Evolutionary conservation across 2,888 invertebrate genomes (phyloP).

Genomic region (Metacarcinus magister): DNA sequence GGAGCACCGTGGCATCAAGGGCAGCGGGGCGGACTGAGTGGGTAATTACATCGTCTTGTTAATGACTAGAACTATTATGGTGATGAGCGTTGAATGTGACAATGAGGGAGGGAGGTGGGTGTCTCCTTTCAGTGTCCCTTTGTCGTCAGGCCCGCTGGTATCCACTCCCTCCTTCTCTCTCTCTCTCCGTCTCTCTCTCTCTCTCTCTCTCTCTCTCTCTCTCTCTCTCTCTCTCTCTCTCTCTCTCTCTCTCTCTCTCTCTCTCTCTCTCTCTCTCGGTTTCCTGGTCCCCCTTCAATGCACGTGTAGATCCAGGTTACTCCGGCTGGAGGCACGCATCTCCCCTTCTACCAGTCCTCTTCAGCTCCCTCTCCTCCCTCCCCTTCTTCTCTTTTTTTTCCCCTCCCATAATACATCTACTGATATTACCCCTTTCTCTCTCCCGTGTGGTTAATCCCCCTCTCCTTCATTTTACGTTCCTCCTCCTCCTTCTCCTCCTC

Average conservation of each 20-base stretch:
- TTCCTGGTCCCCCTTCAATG: not conserved
- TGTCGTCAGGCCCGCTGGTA: not conserved
- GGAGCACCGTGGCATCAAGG: too few species aligned
- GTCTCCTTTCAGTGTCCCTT: slow-evolving; percentile 43
- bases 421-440: not conserved
- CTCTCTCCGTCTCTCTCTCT: slow-evolving; percentile 37
- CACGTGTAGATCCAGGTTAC: not conserved
- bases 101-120: not conserved
- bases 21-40: not conserved
- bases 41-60: not conserved
- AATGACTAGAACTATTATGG: slow-evolving; percentile 7
- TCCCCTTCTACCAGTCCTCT: slow-evolving; percentile 11
- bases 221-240: not conserved
- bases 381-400: not conserved
- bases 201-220: slow-evolving; percentile 63
- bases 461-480: too few species aligned
- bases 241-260: not conserved
- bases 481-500: not conserved
- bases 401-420: not conserved
- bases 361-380: not conserved
- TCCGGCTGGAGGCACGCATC: not conserved
- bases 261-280: slow-evolving; percentile 1
- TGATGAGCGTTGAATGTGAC: slow-evolving; percentile 1
- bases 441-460: too few species aligned
- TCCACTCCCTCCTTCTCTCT: not conserved